Conservation (phyloP, 2,113 vertebrate genomes). For the Ibidorhyncha struthersii region DNA sequence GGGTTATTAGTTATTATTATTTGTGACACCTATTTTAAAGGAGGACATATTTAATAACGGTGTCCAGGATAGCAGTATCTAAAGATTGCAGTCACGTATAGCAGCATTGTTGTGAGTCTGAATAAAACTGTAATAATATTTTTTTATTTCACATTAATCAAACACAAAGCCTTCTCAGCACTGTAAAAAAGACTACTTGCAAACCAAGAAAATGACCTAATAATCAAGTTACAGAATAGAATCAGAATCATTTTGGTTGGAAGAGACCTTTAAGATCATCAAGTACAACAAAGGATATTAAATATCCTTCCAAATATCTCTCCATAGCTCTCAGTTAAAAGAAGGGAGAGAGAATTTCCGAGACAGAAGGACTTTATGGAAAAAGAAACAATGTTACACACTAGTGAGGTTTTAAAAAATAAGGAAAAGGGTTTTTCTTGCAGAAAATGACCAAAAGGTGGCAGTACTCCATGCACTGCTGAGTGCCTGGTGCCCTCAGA, state of each 20-base stretch:
- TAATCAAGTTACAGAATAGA: background rate
- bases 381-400: constrained; percentile 29
- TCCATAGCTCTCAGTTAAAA: background rate
- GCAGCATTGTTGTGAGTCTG: background rate
- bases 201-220: background rate
- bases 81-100: background rate
- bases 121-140: background rate
- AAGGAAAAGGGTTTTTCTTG: background rate
- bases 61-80: background rate
- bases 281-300: background rate
- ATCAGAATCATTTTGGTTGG: background rate
- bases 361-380: constrained; percentile 14
- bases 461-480: constrained; percentile 60
- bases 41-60: background rate
- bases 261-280: background rate
- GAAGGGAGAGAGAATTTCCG: background rate
- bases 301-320: background rate
- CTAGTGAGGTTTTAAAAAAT: background rate
- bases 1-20: background rate
- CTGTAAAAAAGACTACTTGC: constrained; percentile 3
- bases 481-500: background rate
- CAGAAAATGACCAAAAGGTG: constrained; percentile 67
- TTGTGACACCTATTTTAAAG: background rate
- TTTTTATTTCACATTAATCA: background rate
- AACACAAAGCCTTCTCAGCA: background rate